These are phyloP conservation scores for Callipepla squamata DNA, from an alignment of 2,113 vertebrate species.

Conservation along the genomic window DNA sequence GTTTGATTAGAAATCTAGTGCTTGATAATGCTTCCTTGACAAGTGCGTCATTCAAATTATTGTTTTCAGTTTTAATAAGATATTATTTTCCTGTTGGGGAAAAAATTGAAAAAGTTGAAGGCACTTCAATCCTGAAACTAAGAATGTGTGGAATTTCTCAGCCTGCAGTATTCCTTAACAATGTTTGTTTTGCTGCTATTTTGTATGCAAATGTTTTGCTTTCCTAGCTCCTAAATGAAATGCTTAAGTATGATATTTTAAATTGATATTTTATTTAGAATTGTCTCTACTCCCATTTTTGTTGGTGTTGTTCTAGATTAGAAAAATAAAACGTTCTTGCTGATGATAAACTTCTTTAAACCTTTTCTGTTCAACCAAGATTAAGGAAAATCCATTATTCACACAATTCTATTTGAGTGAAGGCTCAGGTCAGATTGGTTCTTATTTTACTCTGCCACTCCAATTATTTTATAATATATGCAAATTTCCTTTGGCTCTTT, in stretches of 20 bases:
- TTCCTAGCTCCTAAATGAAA: not conserved
- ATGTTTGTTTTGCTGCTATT: not conserved
- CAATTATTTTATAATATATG: conserved; percentile 69
- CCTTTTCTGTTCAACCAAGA: not conserved
- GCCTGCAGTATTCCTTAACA: not conserved
- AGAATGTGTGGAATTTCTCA: not conserved
- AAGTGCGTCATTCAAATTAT: not conserved
- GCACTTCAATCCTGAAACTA: not conserved
- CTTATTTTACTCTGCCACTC: conserved; percentile 27
- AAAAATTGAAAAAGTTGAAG: not conserved
- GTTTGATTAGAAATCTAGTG: not conserved
- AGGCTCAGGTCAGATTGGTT: conserved; percentile 53
- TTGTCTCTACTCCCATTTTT: not conserved
- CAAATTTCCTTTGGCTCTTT: conserved; percentile 65
- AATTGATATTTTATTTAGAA: not conserved
- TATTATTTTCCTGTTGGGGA: not conserved
- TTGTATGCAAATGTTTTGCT: not conserved
- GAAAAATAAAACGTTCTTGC: not conserved
- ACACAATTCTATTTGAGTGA: conserved; percentile 34
- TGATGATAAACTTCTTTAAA: not conserved
- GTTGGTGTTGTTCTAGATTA: not conserved
- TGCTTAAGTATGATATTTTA: not conserved
- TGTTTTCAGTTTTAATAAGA: not conserved
- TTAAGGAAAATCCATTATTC: conserved; percentile 62
- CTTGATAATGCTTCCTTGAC: not conserved